These are phyloP conservation scores for Anastrepha obliqua DNA, from an alignment of 1,140 invertebrate genomes.

Conservation along the genomic window DNA sequence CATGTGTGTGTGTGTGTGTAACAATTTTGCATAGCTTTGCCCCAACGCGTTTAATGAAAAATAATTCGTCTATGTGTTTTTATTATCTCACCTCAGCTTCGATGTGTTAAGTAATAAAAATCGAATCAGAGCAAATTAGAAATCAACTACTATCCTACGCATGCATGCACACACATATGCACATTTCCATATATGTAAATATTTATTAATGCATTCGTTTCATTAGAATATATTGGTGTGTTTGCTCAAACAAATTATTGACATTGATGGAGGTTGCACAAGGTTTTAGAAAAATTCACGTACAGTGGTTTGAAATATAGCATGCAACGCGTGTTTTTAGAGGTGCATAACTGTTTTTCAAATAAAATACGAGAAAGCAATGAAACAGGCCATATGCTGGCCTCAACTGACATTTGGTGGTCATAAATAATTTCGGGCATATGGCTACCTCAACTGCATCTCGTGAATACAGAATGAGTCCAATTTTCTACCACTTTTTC, in stretches of 20 bases:
- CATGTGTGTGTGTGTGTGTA: neutral
- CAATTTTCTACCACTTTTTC: too few species aligned
- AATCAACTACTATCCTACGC: constrained; percentile 16
- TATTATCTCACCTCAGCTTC: constrained; percentile 41
- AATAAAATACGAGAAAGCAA: too few species aligned
- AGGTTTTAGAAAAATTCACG: neutral
- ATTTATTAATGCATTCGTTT: constrained; percentile 5
- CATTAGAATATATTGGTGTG: neutral
- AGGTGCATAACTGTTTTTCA: too few species aligned
- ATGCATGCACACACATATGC: neutral
- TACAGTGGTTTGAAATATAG: neutral
- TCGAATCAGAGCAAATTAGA: constrained; percentile 29
- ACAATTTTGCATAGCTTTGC: constrained; percentile 33
- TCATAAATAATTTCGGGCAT: too few species aligned
- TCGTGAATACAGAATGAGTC: too few species aligned
- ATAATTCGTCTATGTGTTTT: constrained; percentile 35
- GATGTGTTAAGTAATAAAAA: constrained; percentile 32
- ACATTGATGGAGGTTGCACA: constrained; percentile 24
- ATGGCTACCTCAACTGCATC: too few species aligned
- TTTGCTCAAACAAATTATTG: neutral
- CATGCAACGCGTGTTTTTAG: too few species aligned
- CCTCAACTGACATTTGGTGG: too few species aligned
- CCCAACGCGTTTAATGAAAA: constrained; percentile 35
- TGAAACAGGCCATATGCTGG: too few species aligned
- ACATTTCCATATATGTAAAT: neutral